These are phyloP conservation scores for Hyla sarda DNA, from an alignment of 2,113 vertebrate species.

Conservation along the genomic window DNA sequence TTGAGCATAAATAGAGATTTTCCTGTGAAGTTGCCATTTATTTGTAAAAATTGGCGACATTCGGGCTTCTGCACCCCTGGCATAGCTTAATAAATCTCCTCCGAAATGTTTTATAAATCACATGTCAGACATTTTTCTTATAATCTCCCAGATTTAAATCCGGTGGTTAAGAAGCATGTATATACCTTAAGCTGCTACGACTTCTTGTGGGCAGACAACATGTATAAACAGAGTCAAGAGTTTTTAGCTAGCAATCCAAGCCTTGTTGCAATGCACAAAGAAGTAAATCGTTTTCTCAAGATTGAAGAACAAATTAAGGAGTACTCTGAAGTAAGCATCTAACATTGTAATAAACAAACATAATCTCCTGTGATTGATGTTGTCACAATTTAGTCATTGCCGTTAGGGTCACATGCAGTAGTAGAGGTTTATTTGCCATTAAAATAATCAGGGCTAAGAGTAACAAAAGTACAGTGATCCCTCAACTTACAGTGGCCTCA, in stretches of 20 bases:
- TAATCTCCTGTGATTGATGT: neutral
- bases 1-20: too few relatives aligned
- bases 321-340: conserved; percentile 43
- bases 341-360: neutral
- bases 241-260: conserved; percentile 38
- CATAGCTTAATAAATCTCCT: too few relatives aligned
- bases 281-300: conserved; percentile 42
- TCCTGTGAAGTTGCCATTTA: too few relatives aligned
- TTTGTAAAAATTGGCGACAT: too few relatives aligned
- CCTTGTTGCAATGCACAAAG: conserved; percentile 36
- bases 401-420: neutral
- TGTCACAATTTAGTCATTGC: neutral
- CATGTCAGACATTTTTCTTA: neutral
- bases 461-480: too few relatives aligned
- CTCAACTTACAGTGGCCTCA: too few relatives aligned
- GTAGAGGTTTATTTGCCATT: too few relatives aligned
- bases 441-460: too few relatives aligned
- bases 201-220: conserved; percentile 57
- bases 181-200: conserved; percentile 51
- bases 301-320: conserved; percentile 53
- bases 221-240: conserved; percentile 38
- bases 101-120: too few relatives aligned
- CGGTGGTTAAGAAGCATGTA: conserved; percentile 51
- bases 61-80: too few relatives aligned
- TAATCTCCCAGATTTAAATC: conserved; percentile 22